Evolutionary conservation across 2,888 invertebrate species (phyloP), one percentile per base, ranked within the genome.

Genomic region (Yponomeuta malinellus): DNA sequence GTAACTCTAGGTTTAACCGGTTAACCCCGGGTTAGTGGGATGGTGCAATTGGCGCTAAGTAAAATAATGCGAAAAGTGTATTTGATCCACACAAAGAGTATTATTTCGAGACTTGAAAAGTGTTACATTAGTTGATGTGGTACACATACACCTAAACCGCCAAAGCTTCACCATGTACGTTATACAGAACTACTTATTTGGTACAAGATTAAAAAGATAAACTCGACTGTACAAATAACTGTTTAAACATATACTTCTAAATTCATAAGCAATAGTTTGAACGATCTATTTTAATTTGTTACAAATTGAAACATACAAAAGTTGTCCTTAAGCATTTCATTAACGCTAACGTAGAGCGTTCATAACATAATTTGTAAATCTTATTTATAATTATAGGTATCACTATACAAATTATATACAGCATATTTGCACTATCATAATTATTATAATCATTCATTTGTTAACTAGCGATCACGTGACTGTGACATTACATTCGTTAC

Each of bases 221-320:
- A 59, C 52, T 59, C 52, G 52, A 59, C 52, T 59, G 52, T 59
- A 59, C 52, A 59, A 59, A 59, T 59, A 59, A 12, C 12, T 59
- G 12, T 59, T 15, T 15, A 59, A 59, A 59, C 5, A 12, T 59
- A 59, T 15, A 59, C 15, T 15, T 59, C 52, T 59, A 59, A 59
- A 59, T 59, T 59, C 52, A 59, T 59, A 59, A 59, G 52, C 52
- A 59, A 59, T 59, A 15, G 52, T 59, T 15, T 15, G 52, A 59
- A 59, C 5, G 52, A 12, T 15, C 52, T 59, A 59, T 59, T 59
- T 59, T 59, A 59, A 59, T 59, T 59, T 59, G 52, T 59, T 59
- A 59, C 52, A 59, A 59, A 59, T 59, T 59, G 15, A 59, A 59
- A 59, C 52, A 59, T 59, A 59, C 52, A 59, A 59, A 59, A 59